Evolutionary conservation across 53 echinoderm and acorn worm genomes (phyloP), one percentile per base, ranked within the genome.

Genomic region (Mesocentrotus franciscanus): DNA sequence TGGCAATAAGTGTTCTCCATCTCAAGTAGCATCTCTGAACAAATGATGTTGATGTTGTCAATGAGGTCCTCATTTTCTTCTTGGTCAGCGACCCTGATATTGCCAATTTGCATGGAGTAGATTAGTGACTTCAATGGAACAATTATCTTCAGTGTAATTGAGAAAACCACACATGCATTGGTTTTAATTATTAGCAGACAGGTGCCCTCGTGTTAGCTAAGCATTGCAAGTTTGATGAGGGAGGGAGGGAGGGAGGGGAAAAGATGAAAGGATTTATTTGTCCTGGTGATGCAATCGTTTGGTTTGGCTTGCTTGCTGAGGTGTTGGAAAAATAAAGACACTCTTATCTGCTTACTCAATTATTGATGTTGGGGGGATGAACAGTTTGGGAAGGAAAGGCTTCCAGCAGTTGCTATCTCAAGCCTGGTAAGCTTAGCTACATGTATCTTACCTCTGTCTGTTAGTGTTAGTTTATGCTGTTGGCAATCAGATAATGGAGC

Each of bases 271-370:
- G 58, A 12, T 59, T 57, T 87, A 58, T 87, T 87, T 87, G 87
- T 87, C 26, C 56, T 81, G 81, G 81, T 81, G 36, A 81, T 81
- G 81, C 42, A 81, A 81, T 14, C 36, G n/a, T 87, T 87, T 87
- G 59, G 58, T 87, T 87, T 87, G 57, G 81, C 57, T 58, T 87
- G 57, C 57, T 58, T 87, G 27, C 58, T 87, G 87, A 57, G 87
- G 59, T 87, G 87, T 87, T 87, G 87, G 87, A 58, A 87, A 87
- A 87, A 87, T 87, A 87, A 87, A 87, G 87, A 58, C 7, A 56
- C 29, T n/a, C 87, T 87, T 87, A 56, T 87, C 87, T n/a, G 87
- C 59, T n/a, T 58, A 58, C 58, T 87, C 87, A 87, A 87, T 87
- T 87, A 87, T 87, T 87, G 49, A 24, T 56, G 87, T 87, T 87